These are phyloP conservation scores for Mustela nigripes DNA, from an alignment of 2,113 vertebrate species.

Conservation along the genomic window DNA sequence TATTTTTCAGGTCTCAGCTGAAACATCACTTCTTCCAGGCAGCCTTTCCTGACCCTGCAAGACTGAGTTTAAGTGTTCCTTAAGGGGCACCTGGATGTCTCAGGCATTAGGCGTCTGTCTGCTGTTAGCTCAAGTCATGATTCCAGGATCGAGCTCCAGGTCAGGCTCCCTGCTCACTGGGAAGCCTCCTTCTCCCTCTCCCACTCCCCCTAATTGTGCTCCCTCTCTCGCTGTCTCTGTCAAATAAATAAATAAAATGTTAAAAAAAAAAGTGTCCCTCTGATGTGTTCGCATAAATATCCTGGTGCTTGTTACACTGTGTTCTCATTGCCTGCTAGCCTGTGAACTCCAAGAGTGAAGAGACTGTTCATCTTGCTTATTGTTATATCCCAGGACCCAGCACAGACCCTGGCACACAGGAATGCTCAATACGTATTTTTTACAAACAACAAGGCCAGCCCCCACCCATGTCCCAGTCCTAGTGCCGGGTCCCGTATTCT, in stretches of 20 bases:
- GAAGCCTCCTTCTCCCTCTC: too few species aligned
- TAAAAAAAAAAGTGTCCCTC: not conserved
- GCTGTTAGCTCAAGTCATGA: too few species aligned
- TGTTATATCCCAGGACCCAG: not conserved
- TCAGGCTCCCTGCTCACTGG: too few species aligned
- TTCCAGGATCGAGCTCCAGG: too few species aligned
- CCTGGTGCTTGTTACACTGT: not conserved
- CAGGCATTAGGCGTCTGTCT: too few species aligned
- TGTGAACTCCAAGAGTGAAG: not conserved
- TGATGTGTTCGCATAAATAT: not conserved
- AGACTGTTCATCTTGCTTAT: not conserved
- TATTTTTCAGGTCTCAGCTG: constrained; percentile 13
- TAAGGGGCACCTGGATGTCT: not conserved
- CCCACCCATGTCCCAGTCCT: not conserved
- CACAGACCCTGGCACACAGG: not conserved
- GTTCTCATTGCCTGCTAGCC: not conserved
- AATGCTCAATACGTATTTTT: not conserved
- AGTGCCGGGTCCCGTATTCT: not conserved
- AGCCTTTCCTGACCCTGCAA: not conserved
- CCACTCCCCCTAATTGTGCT: too few species aligned
- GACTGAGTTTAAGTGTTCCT: not conserved
- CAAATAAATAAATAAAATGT: too few species aligned
- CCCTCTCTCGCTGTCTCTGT: too few species aligned
- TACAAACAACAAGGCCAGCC: not conserved
- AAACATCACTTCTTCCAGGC: not conserved